These are phyloP conservation scores for Drosophila orosa DNA, from an alignment of 1,140 invertebrate genomes.

Conservation along the genomic window DNA sequence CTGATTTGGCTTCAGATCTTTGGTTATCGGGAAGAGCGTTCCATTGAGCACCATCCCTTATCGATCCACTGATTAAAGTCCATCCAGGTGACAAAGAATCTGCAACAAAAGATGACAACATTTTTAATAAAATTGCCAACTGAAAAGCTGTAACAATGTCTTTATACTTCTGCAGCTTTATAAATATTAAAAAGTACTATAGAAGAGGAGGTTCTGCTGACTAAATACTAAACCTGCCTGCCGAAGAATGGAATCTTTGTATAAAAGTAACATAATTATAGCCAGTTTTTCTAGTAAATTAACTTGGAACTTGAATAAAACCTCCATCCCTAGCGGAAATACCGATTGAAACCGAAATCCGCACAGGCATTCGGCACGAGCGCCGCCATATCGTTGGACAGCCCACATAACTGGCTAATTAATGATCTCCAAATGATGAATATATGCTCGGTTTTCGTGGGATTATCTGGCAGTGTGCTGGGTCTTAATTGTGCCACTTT, in stretches of 20 bases:
- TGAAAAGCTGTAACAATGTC: too few relatives aligned
- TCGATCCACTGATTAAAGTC: too few relatives aligned
- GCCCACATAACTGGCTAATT: constrained; percentile 33
- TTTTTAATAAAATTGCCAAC: too few relatives aligned
- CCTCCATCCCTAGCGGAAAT: neutral
- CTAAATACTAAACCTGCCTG: neutral
- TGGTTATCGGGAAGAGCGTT: too few relatives aligned
- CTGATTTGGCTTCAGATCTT: too few relatives aligned
- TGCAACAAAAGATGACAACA: too few relatives aligned
- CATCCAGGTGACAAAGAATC: too few relatives aligned
- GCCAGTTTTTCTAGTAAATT: neutral
- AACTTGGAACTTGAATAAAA: neutral
- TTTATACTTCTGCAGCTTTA: too few relatives aligned
- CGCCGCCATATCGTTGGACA: neutral
- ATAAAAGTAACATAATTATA: neutral
- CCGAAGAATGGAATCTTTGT: neutral
- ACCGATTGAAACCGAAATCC: neutral
- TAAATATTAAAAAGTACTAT: too few relatives aligned
- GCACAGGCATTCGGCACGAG: neutral
- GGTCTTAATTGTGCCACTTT: constrained; percentile 20
- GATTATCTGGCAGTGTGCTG: constrained; percentile 18
- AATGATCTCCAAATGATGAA: constrained; percentile 46
- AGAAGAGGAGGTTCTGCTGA: neutral
- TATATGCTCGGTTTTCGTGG: constrained; percentile 15
- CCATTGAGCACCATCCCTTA: too few relatives aligned